phyloP scores from a whole-genome alignment of 2,113 vertebrate species.

The Amazona guildingii region DNA sequence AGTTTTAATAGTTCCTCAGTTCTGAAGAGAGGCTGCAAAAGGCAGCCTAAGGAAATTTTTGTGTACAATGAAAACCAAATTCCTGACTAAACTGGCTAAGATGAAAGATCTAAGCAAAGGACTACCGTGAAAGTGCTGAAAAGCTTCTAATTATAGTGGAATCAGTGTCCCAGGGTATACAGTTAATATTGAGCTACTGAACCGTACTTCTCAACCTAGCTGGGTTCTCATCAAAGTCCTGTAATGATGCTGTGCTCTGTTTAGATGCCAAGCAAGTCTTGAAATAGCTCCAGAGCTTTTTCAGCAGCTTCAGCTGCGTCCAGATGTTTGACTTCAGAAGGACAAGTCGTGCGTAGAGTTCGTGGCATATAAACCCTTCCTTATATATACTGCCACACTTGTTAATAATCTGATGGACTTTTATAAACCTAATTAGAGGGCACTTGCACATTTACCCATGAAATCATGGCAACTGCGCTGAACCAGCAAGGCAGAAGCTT shows the following conservation, averaged over 20 bases:
- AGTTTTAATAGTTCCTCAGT: not conserved
- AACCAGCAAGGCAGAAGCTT: not conserved
- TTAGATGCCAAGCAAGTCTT: not conserved
- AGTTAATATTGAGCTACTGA: not conserved
- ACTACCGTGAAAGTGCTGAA: not conserved
- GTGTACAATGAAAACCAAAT: not conserved
- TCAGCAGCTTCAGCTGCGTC: not conserved
- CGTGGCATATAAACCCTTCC: not conserved
- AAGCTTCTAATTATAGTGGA: conserved; percentile 9
- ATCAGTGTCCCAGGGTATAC: not conserved
- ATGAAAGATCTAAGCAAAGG: conserved; percentile 1
- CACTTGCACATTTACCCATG: not conserved
- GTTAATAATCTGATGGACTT: not conserved
- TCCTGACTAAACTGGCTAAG: not conserved
- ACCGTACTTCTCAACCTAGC: not conserved
- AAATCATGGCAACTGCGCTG: not conserved
- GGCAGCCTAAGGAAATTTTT: not conserved
- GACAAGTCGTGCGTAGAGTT: not conserved
- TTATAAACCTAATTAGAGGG: not conserved
- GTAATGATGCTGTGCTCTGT: not conserved
- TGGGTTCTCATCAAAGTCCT: conserved; percentile 8
- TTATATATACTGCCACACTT: not conserved
- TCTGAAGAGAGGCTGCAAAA: not conserved
- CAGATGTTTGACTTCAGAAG: not conserved
- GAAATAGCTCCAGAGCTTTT: conserved; percentile 28